Evolutionary conservation across 2,797 vertebrate genomes (phyloP).

Genomic region (Mus caroli): DNA sequence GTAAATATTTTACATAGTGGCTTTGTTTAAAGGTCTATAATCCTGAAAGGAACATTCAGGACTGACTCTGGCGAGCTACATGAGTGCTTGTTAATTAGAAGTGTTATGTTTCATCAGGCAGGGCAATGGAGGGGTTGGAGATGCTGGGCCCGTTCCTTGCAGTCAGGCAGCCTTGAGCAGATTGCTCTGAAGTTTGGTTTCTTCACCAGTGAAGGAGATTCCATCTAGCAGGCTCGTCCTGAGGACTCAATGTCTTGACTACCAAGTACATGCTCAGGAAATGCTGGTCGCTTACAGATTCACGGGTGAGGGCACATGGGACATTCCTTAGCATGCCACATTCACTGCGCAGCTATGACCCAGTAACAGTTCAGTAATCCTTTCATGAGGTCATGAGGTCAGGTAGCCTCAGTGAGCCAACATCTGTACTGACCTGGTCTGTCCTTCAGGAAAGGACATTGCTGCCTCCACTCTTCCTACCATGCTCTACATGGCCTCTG

Average conservation of each 20-base stretch:
- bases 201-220: background rate
- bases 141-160: background rate
- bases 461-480: background rate
- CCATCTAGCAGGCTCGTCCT: background rate
- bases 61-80: background rate
- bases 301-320: background rate
- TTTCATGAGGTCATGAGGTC: background rate
- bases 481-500: background rate
- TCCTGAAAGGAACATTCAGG: background rate
- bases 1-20: slow-evolving; percentile 19
- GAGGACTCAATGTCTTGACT: background rate
- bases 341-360: background rate
- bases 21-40: slow-evolving; percentile 15
- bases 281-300: background rate
- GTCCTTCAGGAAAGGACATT: background rate
- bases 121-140: background rate
- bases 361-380: background rate
- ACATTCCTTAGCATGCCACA: background rate
- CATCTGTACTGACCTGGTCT: background rate
- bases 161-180: background rate
- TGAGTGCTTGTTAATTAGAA: background rate
- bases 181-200: background rate
- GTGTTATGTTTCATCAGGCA: slow-evolving; percentile 16
- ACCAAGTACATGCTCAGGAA: background rate
- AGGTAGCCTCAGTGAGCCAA: background rate